Evolutionary conservation across 2,888 invertebrate species (phyloP), one percentile per base, ranked within the genome.

Genomic region (Idaea aversata): DNA sequence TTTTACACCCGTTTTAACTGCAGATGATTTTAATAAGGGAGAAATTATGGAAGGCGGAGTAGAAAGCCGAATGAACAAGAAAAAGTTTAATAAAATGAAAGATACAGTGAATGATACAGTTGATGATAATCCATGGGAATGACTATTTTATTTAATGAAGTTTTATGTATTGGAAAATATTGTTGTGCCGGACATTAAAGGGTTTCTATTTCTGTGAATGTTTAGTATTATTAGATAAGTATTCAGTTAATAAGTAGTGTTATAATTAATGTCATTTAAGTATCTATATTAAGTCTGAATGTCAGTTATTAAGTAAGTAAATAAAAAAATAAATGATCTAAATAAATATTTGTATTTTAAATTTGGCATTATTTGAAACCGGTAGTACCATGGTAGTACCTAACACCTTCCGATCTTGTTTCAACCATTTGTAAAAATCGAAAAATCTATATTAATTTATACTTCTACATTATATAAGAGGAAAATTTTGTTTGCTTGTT

Each of bases 61-160:
- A 0, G 87, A 89, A 72, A 85, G 85, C 66, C 83, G 89, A 64
- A 88, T 85, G 87, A 80, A 75, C 6, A 85, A 77, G 58, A 88
- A 86, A 64, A 88, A 87, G 61, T 78, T 90, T 62, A 77, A 81
- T 58, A 86, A 88, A 72, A 83, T 91, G 72, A 89, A 88, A 63
- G 82, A 89, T 34, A 79, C 81, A 35, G 78, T 90, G 15, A 88
- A 85, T 58, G 87, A 89, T 38, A 88, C 87, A 0, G 65, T 92
- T 2, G 91, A 91, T 2, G 90, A 91, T 1, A 88, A 88, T 80
- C 90, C 91, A 0, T 92, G 91, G 92, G 82, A 90, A 90, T 93
- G 92, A 93, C 92, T 93, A 93, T 92, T 79, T 85, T 91, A 92
- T 75, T 73, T 90, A 61, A 81, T 90, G 84, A 91, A 91, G 71